phyloP scores from a whole-genome alignment of 2,888 invertebrate genomes.

The Phyto melanocephala region DNA sequence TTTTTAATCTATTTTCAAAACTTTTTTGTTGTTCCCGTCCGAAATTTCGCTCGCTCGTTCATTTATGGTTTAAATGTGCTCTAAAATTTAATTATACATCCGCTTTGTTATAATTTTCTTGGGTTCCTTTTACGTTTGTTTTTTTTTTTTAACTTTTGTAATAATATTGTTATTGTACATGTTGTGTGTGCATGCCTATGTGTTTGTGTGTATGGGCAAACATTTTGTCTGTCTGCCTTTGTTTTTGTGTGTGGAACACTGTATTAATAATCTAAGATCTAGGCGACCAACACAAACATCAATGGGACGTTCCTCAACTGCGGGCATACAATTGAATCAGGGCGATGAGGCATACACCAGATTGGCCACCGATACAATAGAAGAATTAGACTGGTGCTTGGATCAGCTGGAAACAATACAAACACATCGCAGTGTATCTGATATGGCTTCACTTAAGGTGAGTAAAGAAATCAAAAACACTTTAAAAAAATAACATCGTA shows the following conservation, averaged over 20 bases:
- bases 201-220: constrained; percentile 26
- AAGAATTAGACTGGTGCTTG: constrained; percentile 99
- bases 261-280: constrained; percentile 78
- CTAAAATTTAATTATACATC: not conserved
- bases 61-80: constrained; percentile 33
- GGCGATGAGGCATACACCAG: constrained; percentile 94
- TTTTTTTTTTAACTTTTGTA: constrained; percentile 29
- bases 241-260: constrained; percentile 69
- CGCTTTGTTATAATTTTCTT: constrained; percentile 43
- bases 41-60: constrained; percentile 37
- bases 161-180: constrained; percentile 22
- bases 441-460: constrained; percentile 99
- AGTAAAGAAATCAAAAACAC: constrained; percentile 61
- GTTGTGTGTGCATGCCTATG: constrained; percentile 55
- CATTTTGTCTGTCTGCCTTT: constrained; percentile 45
- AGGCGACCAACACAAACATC: constrained; percentile 78
- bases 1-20: constrained; percentile 30
- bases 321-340: constrained; percentile 79
- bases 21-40: constrained; percentile 49
- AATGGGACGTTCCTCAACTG: constrained; percentile 72
- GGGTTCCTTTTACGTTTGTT: constrained; percentile 27
- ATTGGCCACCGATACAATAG: constrained; percentile 96
- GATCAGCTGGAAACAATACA: constrained; percentile 99
- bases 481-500: too few relatives aligned
- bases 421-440: constrained; percentile 98